These are phyloP conservation scores for Pseudomugil gertrudae DNA, from an alignment of 2,797 vertebrate genomes.

Conservation along the genomic window DNA sequence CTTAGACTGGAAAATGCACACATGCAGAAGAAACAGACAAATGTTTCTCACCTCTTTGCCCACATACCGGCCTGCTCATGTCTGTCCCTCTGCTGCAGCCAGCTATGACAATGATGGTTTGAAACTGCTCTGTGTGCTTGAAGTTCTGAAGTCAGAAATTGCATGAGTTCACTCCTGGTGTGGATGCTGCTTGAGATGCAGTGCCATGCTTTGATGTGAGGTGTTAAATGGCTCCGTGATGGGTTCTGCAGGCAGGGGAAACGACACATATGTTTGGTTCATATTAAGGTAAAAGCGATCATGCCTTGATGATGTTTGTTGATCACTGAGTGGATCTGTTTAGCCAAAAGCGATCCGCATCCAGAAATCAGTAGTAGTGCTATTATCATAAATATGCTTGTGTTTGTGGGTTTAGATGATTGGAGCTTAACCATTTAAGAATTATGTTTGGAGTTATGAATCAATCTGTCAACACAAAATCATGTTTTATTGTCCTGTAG, in stretches of 20 bases:
- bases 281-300: slow-evolving; percentile 1
- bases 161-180: slow-evolving; percentile 15
- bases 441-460: slow-evolving; percentile 4
- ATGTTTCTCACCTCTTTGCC: slow-evolving; percentile 50
- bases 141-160: slow-evolving; percentile 27
- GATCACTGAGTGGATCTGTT: slow-evolving; percentile 1
- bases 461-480: slow-evolving; percentile 27
- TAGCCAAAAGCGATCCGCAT: slow-evolving; percentile 6
- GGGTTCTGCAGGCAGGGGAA: background rate
- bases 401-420: slow-evolving; percentile 19
- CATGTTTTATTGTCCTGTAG: slow-evolving; percentile 27
- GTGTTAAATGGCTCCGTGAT: slow-evolving; percentile 9
- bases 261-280: background rate
- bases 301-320: background rate
- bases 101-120: slow-evolving; percentile 19
- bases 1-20: slow-evolving; percentile 23
- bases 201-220: slow-evolving; percentile 27
- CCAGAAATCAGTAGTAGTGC: background rate
- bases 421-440: background rate
- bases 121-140: slow-evolving; percentile 22
- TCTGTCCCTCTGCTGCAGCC: slow-evolving; percentile 28
- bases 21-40: slow-evolving; percentile 16
- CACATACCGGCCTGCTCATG: slow-evolving; percentile 44
- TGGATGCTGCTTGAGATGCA: slow-evolving; percentile 2
- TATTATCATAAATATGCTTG: slow-evolving; percentile 15